phyloP scores from a whole-genome alignment of 92 coral and sea anemone genomes.

The Bergia puertoricense region DNA sequence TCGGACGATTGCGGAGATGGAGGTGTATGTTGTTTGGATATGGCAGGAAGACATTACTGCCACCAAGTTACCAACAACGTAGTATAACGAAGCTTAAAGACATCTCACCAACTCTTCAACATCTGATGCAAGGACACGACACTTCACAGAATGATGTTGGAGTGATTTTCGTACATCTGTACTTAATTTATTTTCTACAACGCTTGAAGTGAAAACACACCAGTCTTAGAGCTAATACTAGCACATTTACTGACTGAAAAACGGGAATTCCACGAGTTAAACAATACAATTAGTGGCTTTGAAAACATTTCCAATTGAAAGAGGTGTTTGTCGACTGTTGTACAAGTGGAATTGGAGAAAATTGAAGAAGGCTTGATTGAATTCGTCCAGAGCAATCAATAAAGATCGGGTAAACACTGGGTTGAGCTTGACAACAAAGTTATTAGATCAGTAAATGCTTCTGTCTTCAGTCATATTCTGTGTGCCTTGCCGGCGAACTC shows the following conservation, averaged over 20 bases:
- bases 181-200: not conserved
- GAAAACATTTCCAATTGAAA: not conserved
- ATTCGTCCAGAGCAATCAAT: not conserved
- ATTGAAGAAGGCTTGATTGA: too few species aligned
- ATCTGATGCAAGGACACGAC: not conserved
- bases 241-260: not conserved
- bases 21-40: constrained; percentile 85
- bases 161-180: not conserved
- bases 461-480: not conserved
- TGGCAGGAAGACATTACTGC: constrained; percentile 94
- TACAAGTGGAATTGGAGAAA: not conserved
- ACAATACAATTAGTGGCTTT: not conserved
- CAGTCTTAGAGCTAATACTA: not conserved
- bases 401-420: too few species aligned
- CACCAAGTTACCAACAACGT: constrained; percentile 56
- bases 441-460: not conserved
- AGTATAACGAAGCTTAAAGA: not conserved
- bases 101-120: not conserved
- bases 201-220: not conserved
- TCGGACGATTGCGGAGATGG: constrained; percentile 88
- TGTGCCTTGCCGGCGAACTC: not conserved
- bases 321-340: too few species aligned
- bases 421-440: too few species aligned
- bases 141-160: not conserved
- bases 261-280: not conserved